Conservation (phyloP, 1,140 invertebrate species). For the Cydia fagiglandana region DNA sequence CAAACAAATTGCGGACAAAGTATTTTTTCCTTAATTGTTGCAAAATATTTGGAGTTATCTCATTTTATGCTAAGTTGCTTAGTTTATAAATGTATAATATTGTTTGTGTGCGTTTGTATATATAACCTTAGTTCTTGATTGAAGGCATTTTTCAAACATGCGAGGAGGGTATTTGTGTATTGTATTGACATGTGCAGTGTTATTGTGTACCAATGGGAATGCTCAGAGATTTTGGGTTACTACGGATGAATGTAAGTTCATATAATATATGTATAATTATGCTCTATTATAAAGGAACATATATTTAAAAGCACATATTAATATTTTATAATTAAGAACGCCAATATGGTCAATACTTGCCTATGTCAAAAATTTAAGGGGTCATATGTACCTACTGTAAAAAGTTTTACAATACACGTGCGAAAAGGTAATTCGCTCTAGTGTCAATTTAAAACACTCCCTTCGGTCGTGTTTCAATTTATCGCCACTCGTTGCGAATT, state of each 20-base stretch:
- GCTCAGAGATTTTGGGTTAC: constrained; percentile 44
- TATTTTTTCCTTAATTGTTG: neutral
- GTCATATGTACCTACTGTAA: too few relatives aligned
- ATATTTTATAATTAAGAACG: too few relatives aligned
- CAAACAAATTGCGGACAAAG: neutral
- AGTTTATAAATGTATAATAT: neutral
- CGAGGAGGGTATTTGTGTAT: neutral
- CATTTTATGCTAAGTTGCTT: neutral
- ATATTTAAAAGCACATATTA: too few relatives aligned
- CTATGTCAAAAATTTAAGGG: too few relatives aligned
- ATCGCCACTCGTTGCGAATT: too few relatives aligned
- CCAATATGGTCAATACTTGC: too few relatives aligned
- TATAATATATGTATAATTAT: neutral
- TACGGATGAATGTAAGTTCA: constrained; percentile 56
- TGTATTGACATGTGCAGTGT: neutral
- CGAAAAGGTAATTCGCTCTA: too few relatives aligned
- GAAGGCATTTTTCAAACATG: neutral
- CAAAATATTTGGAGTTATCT: neutral
- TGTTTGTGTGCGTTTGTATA: neutral
- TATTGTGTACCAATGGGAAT: constrained; percentile 35
- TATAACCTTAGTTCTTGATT: neutral
- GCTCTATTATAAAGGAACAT: too few relatives aligned
- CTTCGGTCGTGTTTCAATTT: too few relatives aligned
- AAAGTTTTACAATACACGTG: too few relatives aligned
- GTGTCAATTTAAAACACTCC: too few relatives aligned